These are phyloP conservation scores for Theretra japonica DNA, from an alignment of 2,888 invertebrate genomes.

Conservation along the genomic window DNA sequence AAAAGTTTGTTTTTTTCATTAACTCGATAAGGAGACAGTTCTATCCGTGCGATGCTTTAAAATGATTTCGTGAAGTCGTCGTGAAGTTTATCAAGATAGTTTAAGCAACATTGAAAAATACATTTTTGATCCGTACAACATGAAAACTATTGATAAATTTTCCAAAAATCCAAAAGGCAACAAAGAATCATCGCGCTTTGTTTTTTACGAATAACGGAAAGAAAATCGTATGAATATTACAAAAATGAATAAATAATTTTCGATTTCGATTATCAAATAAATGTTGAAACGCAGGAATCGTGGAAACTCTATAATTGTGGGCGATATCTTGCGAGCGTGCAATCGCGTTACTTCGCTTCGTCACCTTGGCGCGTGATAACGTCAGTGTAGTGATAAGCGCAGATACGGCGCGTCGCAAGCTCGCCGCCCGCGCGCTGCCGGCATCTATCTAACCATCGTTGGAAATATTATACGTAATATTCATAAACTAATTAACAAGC, in stretches of 20 bases:
- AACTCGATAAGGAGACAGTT: background rate
- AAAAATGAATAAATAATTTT: background rate
- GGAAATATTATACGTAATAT: background rate
- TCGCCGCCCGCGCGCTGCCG: constrained; percentile 34
- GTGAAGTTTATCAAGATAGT: background rate
- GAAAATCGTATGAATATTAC: background rate
- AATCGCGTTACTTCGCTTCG: constrained; percentile 74
- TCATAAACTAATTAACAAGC: too few relatives aligned
- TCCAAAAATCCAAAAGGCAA: too few relatives aligned
- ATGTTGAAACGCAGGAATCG: constrained; percentile 49
- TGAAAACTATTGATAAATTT: too few relatives aligned
- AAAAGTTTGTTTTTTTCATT: constrained; percentile 31
- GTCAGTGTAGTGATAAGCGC: constrained; percentile 58
- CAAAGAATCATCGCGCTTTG: too few relatives aligned
- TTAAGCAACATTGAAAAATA: background rate
- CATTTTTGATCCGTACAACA: too few relatives aligned
- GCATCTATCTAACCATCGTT: constrained; percentile 8
- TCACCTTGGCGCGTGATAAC: constrained; percentile 82
- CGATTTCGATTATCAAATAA: constrained; percentile 14
- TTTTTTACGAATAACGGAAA: background rate
- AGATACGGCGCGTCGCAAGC: constrained; percentile 48
- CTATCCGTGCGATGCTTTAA: background rate
- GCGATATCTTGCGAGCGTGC: constrained; percentile 62
- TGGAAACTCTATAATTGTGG: constrained; percentile 53
- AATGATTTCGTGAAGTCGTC: background rate